Conservation (phyloP, 2,797 vertebrate species). For the Dendrocincla fuliginosa region DNA sequence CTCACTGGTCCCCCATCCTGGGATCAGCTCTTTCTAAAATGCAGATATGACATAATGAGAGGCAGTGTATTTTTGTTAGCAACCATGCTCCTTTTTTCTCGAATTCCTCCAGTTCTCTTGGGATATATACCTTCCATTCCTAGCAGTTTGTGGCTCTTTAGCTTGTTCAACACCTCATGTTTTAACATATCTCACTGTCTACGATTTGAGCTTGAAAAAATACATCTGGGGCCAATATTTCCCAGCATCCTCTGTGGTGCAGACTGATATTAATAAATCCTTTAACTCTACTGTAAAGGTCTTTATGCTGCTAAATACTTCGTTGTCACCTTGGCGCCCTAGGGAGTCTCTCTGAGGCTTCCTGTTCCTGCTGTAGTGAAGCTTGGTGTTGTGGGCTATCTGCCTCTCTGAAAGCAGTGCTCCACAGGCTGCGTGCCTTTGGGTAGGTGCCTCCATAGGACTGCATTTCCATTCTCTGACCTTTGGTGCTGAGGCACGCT, state of each 20-base stretch:
- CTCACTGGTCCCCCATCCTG: background rate
- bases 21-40: constrained; percentile 17
- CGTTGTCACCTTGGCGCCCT: background rate
- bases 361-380: background rate
- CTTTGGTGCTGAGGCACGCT: background rate
- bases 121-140: constrained; percentile 41
- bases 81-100: background rate
- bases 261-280: constrained; percentile 30
- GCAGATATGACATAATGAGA: constrained; percentile 29
- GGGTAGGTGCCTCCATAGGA: rapidly evolving
- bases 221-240: constrained; percentile 27
- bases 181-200: constrained; percentile 39
- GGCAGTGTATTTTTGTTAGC: constrained; percentile 1
- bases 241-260: background rate
- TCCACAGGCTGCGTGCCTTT: background rate
- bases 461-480: background rate
- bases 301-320: constrained; percentile 23
- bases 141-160: constrained; percentile 22
- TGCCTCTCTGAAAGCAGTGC: background rate
- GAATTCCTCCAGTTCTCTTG: constrained; percentile 37
- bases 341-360: background rate
- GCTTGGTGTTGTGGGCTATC: background rate
- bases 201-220: constrained; percentile 12
- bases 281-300: background rate
- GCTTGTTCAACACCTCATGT: constrained; percentile 36